These are phyloP conservation scores for Drosophila paucipuncta DNA, from an alignment of 2,888 invertebrate genomes.

Conservation along the genomic window DNA sequence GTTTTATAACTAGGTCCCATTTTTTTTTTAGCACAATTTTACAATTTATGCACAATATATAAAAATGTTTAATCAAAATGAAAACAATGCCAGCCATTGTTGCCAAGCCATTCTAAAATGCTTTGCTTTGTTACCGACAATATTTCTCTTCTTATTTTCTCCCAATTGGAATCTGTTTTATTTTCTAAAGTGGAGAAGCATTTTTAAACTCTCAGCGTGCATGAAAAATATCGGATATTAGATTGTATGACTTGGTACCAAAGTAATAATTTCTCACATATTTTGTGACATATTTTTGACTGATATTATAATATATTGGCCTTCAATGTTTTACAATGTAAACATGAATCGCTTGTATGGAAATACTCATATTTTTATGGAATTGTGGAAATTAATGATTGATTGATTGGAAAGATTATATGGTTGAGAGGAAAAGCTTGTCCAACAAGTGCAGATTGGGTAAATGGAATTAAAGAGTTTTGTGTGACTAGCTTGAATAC, in stretches of 20 bases:
- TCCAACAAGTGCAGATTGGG: neutral
- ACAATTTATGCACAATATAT: conserved; percentile 69
- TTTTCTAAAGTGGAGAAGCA: conserved; percentile 61
- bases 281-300: neutral
- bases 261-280: neutral
- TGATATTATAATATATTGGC: neutral
- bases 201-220: conserved; percentile 43
- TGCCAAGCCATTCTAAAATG: conserved; percentile 67
- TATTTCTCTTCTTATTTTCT: conserved; percentile 3
- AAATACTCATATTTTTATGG: neutral
- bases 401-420: neutral
- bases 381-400: neutral
- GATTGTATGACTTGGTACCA: neutral
- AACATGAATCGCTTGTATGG: neutral
- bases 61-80: conserved; percentile 72
- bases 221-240: conserved; percentile 34
- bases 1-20: conserved; percentile 69
- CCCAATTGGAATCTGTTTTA: conserved; percentile 37
- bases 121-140: conserved; percentile 46
- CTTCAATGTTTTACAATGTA: neutral
- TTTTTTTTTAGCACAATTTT: conserved; percentile 49
- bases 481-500: neutral
- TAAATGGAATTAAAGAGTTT: neutral
- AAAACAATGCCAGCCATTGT: conserved; percentile 75
- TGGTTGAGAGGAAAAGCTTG: neutral